Percentiles rank a stretch among this genome's conserved stretches.
Evolutionary conservation across 2,113 vertebrate species (phyloP).

Genomic region (Fukomys damarensis): DNA sequence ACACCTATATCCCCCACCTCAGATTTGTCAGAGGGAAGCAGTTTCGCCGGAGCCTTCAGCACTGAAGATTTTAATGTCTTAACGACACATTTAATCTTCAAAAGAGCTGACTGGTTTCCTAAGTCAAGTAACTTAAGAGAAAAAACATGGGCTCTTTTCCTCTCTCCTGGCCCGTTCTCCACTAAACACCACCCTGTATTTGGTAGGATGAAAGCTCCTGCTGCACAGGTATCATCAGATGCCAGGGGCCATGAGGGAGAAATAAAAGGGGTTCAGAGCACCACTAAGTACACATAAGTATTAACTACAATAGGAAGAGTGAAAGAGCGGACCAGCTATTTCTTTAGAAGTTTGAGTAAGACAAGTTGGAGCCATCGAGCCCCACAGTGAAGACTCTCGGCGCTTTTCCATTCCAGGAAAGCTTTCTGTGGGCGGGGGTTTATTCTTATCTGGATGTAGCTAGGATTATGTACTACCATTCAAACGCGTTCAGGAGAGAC

Average conservation of each 20-base stretch:
- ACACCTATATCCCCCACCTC: conserved; percentile 59
- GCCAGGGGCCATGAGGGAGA: not conserved
- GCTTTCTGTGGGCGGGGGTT: not conserved
- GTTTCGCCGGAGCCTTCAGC: conserved; percentile 15
- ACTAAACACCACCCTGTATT: conserved; percentile 1
- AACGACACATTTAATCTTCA: conserved; percentile 52
- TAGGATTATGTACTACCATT: conserved; percentile 16
- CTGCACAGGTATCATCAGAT: conserved; percentile 24
- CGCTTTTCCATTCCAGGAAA: conserved; percentile 20
- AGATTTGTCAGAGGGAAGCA: conserved; percentile 32
- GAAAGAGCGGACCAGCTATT: not conserved
- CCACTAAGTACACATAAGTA: not conserved
- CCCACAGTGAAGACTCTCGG: not conserved
- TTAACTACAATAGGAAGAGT: conserved; percentile 18
- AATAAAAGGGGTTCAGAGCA: conserved; percentile 25
- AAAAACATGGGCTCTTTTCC: not conserved
- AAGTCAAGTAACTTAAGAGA: not conserved
- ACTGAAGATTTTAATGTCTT: conserved; percentile 34
- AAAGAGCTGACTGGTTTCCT: conserved; percentile 3
- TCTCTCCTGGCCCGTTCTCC: not conserved
- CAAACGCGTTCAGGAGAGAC: conserved; percentile 50
- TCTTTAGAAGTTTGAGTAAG: conserved; percentile 61
- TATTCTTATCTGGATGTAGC: conserved; percentile 69
- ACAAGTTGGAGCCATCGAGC: conserved; percentile 16
- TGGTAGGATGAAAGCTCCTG: not conserved